These are phyloP conservation scores for Lottia scabra DNA, from an alignment of 2,888 invertebrate genomes.

Conservation along the genomic window DNA sequence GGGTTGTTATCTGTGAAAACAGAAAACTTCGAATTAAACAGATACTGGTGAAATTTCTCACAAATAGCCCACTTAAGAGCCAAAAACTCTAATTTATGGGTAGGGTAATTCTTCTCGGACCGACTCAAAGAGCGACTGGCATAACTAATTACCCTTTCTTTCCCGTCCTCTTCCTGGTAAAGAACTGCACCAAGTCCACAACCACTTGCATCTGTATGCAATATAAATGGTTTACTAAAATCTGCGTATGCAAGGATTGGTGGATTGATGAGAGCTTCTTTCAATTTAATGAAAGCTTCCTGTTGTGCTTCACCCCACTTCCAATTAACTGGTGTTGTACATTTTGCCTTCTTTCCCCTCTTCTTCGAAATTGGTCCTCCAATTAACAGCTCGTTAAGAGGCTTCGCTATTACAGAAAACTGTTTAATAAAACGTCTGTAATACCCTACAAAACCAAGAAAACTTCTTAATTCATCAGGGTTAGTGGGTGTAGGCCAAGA, in stretches of 20 bases:
- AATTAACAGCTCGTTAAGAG: background rate
- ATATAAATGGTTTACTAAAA: constrained; percentile 20
- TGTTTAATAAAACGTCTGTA: background rate
- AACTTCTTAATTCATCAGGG: background rate
- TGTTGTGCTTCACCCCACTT: constrained; percentile 17
- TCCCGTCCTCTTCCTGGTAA: constrained; percentile 23
- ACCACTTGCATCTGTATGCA: constrained; percentile 26
- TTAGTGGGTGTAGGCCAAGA: background rate
- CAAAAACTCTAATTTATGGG: constrained; percentile 22
- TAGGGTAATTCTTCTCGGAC: constrained; percentile 21
- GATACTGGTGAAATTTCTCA: constrained; percentile 24
- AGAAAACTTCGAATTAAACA: constrained; percentile 24
- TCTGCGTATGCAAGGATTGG: constrained; percentile 29
- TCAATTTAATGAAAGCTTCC: constrained; percentile 20
- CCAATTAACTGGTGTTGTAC: constrained; percentile 5
- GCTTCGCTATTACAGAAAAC: background rate
- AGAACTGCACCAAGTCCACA: constrained; percentile 27
- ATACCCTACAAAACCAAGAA: background rate
- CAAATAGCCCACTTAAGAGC: constrained; percentile 27
- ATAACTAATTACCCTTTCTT: constrained; percentile 19
- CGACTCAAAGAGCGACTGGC: constrained; percentile 18
- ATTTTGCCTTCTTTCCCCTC: constrained; percentile 8
- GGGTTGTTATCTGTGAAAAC: background rate
- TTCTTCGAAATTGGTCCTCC: background rate
- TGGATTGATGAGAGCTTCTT: constrained; percentile 8